Base-by-base conservation (phyloP, 2,797 vertebrate species). In the Hapalemur alaotrensis region DNA sequence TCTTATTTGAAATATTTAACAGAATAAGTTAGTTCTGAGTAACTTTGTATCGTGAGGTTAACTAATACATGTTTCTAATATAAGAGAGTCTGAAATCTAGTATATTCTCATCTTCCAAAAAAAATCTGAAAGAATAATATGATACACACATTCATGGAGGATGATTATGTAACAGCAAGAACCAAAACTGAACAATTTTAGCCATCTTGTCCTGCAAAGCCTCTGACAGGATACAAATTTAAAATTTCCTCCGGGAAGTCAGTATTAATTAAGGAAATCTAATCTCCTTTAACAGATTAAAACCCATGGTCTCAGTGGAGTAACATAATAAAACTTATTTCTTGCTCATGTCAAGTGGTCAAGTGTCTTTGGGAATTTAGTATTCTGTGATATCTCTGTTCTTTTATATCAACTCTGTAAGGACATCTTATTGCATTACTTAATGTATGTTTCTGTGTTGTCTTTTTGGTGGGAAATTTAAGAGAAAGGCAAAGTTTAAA, bases 21-120 rank as follows among this genome's bases (percentile, higher is more conserved):
- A 86, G 79, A 88, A 93, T 88, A 2, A 38, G 75, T 95, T 95
- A 93, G 76, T 87, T 96, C 80, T 72, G 54, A 81, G 48, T 50
- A 22, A 85, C 0, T 67, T 93, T 87, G 14, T 61, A 35, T 0
- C 59, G 38, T 95, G 46, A 89, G 1, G 5, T 28, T 94, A 7
- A 76, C 94, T 97, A 94, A 59, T 75, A n/a, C 0, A 7, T n/a
- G 54, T 59, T 95, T 94, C 41, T 89, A 93, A 93, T 3, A 23
- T 59, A 61, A 43, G 23, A 83, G 9, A 89, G 59, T 98, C 22
- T 97, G 78, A 94, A 97, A 95, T 90, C 38, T 28, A 84, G 88
- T 46, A 89, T 28, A 48, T 91, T 97, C 35, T 89, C 50, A 82
- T 0, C 0, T 57, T 15, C 18, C 10, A 52, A 28, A 87, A 93